These are phyloP conservation scores for Onychorhynchus coronatus DNA, from an alignment of 2,113 vertebrate genomes.

Conservation along the genomic window DNA sequence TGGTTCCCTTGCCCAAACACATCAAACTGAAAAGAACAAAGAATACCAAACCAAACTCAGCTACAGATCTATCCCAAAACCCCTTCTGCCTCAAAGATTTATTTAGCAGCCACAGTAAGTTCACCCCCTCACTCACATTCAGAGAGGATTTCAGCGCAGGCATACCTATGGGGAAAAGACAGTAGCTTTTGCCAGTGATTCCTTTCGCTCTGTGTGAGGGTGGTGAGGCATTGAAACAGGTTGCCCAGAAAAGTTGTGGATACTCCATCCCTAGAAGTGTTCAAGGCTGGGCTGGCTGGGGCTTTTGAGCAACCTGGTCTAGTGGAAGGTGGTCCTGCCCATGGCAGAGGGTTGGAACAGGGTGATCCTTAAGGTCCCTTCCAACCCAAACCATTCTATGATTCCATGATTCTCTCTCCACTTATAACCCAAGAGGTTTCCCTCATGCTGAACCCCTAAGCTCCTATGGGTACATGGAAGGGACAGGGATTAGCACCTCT, in stretches of 20 bases:
- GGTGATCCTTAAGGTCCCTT: neutral
- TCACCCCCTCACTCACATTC: fast-evolving
- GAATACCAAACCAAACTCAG: neutral
- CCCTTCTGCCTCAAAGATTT: neutral
- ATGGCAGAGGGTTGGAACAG: neutral
- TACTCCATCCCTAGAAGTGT: neutral
- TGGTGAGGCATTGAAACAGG: neutral
- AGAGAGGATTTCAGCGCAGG: neutral
- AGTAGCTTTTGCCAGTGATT: neutral
- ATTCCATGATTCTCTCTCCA: neutral
- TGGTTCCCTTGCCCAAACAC: neutral
- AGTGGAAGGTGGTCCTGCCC: neutral
- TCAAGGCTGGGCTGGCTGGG: neutral
- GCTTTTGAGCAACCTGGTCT: neutral
- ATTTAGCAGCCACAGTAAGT: neutral
- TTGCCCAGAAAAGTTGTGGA: neutral
- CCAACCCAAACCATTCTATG: neutral
- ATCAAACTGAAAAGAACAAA: neutral
- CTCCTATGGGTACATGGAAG: neutral
- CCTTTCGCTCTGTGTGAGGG: neutral
- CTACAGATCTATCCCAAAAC: neutral
- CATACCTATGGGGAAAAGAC: neutral
- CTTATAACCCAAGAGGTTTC: neutral
- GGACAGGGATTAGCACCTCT: neutral
- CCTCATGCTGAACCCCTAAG: neutral